Evolutionary conservation across 2,888 invertebrate species (phyloP).

Genomic region (Sesia apiformis): DNA sequence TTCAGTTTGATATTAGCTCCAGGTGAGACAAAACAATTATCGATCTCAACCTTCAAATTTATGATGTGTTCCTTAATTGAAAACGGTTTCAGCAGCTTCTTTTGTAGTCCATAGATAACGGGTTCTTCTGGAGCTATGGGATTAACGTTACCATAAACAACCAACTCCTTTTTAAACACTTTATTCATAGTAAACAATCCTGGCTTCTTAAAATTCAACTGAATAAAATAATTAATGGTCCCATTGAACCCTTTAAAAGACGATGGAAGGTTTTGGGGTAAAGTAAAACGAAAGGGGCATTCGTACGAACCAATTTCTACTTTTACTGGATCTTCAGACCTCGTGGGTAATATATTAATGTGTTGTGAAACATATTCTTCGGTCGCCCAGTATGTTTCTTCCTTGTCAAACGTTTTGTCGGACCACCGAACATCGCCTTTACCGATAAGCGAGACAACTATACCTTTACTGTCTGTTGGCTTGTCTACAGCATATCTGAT

Average conservation of each 20-base stretch:
- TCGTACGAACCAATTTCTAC: not conserved
- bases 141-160: not conserved
- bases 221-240: not conserved
- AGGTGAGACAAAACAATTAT: conserved; percentile 4
- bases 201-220: not conserved
- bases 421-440: conserved; percentile 9
- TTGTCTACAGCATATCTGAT: conserved; percentile 20
- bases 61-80: not conserved
- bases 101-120: not conserved
- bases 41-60: not conserved
- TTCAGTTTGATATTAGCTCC: conserved; percentile 4
- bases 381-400: not conserved
- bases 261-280: not conserved
- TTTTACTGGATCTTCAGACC: not conserved
- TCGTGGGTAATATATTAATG: not conserved
- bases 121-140: not conserved
- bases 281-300: not conserved
- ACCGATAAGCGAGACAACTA: conserved; percentile 16
- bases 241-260: not conserved
- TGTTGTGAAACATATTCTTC: not conserved
- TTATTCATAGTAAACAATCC: not conserved
- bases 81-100: not conserved
- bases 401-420: not conserved
- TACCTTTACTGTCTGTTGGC: conserved; percentile 13
- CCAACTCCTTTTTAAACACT: not conserved